These are phyloP conservation scores for Lytechinus variegatus DNA, from an alignment of 35 echinoderm and acorn worm genomes.

Conservation along the genomic window DNA sequence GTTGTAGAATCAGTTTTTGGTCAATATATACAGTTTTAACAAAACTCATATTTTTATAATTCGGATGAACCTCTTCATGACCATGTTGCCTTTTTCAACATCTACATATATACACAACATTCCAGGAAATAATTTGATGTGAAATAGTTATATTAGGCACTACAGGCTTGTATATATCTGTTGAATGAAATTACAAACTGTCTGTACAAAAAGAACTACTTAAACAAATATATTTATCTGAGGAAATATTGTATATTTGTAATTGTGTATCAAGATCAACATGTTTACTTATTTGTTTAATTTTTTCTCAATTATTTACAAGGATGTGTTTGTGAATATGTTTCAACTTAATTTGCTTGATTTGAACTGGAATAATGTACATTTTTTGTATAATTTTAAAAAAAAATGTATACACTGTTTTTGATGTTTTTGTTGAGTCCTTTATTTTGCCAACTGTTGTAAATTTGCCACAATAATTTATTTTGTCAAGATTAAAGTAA, in stretches of 20 bases:
- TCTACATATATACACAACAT: background rate
- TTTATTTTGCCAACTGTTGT: background rate
- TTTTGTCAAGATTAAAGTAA: background rate
- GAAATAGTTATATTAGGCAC: background rate
- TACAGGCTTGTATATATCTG: background rate
- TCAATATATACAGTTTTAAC: background rate
- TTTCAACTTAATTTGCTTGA: background rate
- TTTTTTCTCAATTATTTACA: background rate
- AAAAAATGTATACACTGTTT: background rate
- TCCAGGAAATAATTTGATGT: background rate
- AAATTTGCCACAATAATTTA: background rate
- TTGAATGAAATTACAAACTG: background rate
- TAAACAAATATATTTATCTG: background rate
- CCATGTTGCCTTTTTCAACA: background rate
- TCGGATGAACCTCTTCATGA: background rate
- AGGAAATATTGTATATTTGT: background rate
- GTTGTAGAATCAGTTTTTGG: too few species aligned
- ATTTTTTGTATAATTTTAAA: background rate
- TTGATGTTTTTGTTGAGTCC: background rate
- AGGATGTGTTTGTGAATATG: background rate
- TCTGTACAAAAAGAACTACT: background rate
- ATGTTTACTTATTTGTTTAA: background rate
- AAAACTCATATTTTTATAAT: background rate
- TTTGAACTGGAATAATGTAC: slow-evolving; percentile 4
- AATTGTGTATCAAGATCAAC: background rate